phyloP scores from a whole-genome alignment of 1,140 invertebrate genomes.

The Drosophila nigromelanica region DNA sequence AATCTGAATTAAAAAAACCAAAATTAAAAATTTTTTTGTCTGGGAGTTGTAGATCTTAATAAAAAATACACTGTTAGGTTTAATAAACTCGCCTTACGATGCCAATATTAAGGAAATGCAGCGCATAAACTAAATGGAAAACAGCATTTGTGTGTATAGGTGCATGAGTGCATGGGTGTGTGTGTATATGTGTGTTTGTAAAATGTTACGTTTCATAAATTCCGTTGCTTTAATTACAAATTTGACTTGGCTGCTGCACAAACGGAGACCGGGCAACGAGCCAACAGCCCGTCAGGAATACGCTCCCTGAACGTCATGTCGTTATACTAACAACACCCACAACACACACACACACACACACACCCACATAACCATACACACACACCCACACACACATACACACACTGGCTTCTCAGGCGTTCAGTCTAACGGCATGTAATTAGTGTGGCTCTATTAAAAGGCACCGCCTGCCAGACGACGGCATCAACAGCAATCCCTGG shows the following conservation, averaged over 20 bases:
- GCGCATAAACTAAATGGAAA: conserved; percentile 20
- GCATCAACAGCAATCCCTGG: conserved; percentile 20
- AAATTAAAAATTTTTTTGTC: too few species aligned
- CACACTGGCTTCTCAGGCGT: conserved; percentile 58
- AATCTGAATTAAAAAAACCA: too few species aligned
- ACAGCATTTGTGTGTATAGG: neutral
- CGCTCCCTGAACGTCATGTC: conserved; percentile 7
- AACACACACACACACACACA: conserved; percentile 20
- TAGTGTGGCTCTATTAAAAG: conserved; percentile 83
- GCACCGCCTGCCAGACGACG: conserved; percentile 61
- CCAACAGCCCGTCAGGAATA: conserved; percentile 36
- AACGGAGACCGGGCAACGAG: conserved; percentile 29
- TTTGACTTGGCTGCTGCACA: conserved; percentile 64
- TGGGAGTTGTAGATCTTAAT: too few species aligned
- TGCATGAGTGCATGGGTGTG: neutral
- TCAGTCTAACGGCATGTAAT: conserved; percentile 80
- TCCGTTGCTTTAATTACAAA: conserved; percentile 78
- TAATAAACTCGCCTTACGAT: neutral
- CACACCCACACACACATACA: neutral
- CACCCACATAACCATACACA: conserved; percentile 11
- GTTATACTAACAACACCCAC: conserved; percentile 13
- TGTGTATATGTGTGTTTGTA: conserved; percentile 33
- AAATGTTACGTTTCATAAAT: conserved; percentile 82
- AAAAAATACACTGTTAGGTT: too few species aligned
- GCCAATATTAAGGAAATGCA: conserved; percentile 12